These are phyloP conservation scores for Hermatobates lingyangjiaoensis DNA, from an alignment of 1,140 invertebrate species.

Conservation along the genomic window DNA sequence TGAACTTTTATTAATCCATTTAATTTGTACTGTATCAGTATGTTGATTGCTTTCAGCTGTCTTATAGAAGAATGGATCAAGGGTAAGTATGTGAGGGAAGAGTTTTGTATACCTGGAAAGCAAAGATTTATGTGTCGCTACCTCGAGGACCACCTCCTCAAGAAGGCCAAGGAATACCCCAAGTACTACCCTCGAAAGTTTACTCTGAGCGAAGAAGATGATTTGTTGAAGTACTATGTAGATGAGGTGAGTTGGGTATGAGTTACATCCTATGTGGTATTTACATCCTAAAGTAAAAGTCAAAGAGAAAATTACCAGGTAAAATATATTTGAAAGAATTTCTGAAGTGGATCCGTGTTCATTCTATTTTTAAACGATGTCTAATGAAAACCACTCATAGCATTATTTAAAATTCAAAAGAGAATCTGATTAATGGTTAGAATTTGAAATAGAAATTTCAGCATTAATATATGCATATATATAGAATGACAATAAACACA, in stretches of 20 bases:
- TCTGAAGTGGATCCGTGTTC: too few relatives aligned
- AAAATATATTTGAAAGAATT: too few relatives aligned
- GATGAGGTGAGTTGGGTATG: constrained; percentile 44
- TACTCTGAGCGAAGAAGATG: constrained; percentile 55
- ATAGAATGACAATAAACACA: too few relatives aligned
- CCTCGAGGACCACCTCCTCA: constrained; percentile 75
- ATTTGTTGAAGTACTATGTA: constrained; percentile 66
- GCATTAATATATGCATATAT: too few relatives aligned
- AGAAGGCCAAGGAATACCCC: constrained; percentile 70
- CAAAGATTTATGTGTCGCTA: constrained; percentile 54
- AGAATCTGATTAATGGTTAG: too few relatives aligned
- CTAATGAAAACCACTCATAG: too few relatives aligned
- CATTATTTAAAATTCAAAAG: too few relatives aligned
- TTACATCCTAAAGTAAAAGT: too few relatives aligned
- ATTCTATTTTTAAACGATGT: too few relatives aligned
- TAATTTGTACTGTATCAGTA: constrained; percentile 1
- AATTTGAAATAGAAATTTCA: too few relatives aligned
- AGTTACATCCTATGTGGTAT: too few relatives aligned
- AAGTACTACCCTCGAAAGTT: constrained; percentile 67
- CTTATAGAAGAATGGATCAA: constrained; percentile 78
- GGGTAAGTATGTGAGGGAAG: constrained; percentile 75
- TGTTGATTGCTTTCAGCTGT: constrained; percentile 35
- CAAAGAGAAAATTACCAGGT: too few relatives aligned
- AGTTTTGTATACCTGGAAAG: constrained; percentile 60
- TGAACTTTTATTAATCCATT: neutral